These are phyloP conservation scores for Danionella dracula DNA, from an alignment of 2,797 vertebrate genomes.

Conservation along the genomic window DNA sequence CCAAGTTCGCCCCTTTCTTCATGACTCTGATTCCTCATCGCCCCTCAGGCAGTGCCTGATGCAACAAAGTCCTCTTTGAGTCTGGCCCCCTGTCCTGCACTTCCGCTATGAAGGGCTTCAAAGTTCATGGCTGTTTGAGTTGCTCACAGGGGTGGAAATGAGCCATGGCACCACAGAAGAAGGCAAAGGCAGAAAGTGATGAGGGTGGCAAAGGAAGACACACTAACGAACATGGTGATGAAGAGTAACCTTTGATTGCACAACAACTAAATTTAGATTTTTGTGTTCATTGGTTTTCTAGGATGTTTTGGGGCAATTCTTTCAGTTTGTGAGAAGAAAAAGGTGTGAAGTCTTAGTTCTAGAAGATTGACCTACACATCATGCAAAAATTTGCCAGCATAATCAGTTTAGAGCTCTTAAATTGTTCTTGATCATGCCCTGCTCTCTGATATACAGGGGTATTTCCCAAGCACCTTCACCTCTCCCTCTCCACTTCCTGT, in stretches of 20 bases:
- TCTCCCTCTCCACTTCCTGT: too few species aligned
- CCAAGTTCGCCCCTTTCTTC: conserved; percentile 54
- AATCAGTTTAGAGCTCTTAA: too few species aligned
- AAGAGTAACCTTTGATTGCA: neutral
- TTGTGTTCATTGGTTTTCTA: too few species aligned
- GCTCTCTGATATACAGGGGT: too few species aligned
- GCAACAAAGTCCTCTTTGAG: conserved; percentile 88
- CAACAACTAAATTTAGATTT: too few species aligned
- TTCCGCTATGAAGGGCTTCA: conserved; percentile 83
- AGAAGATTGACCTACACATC: too few species aligned
- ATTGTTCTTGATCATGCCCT: too few species aligned
- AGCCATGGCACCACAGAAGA: conserved; percentile 24
- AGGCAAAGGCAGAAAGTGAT: conserved; percentile 7
- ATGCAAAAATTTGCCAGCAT: too few species aligned
- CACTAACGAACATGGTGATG: neutral
- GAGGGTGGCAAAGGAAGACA: neutral
- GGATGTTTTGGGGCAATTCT: too few species aligned
- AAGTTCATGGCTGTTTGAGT: conserved; percentile 82
- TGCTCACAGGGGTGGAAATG: conserved; percentile 66
- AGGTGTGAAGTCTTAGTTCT: too few species aligned
- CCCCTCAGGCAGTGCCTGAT: conserved; percentile 52
- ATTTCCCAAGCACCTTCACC: too few species aligned
- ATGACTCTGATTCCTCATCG: conserved; percentile 77
- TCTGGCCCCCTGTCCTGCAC: conserved; percentile 69
- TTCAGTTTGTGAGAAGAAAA: too few species aligned